A percentile compares a stretch with the other conserved stretches of the same genome.
phyloP scores from a whole-genome alignment of 2,113 vertebrate species.

The Macrotus californicus region DNA sequence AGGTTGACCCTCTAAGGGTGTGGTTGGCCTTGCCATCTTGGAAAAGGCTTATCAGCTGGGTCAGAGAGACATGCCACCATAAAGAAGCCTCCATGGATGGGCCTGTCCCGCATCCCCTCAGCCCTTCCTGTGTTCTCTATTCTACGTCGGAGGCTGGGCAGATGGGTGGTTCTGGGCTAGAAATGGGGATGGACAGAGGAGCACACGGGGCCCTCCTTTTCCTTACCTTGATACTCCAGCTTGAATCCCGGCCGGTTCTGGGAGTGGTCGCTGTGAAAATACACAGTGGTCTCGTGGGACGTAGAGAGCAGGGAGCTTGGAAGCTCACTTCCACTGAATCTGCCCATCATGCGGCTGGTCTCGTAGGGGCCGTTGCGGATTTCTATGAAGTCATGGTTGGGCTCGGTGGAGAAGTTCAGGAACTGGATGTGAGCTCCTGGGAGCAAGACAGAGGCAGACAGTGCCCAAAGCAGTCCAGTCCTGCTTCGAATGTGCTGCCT shows the following conservation, averaged over 20 bases:
- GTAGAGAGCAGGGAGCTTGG: constrained; percentile 91
- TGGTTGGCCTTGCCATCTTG: not conserved
- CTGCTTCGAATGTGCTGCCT: fast-evolving
- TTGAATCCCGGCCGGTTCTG: constrained; percentile 98
- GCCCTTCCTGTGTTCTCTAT: not conserved
- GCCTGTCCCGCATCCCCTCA: not conserved
- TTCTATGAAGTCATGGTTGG: constrained; percentile 97
- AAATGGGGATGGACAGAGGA: not conserved
- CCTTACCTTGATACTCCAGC: constrained; percentile 95
- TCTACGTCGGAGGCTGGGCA: not conserved
- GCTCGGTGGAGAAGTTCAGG: constrained; percentile 97
- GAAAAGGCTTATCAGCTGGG: not conserved
- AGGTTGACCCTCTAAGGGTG: not conserved
- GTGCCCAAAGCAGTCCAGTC: not conserved
- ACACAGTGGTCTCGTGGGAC: constrained; percentile 92
- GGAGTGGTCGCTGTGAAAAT: constrained; percentile 98
- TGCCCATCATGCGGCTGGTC: constrained; percentile 92
- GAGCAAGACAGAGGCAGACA: not conserved
- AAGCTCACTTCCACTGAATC: constrained; percentile 91
- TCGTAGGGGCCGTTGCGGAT: constrained; percentile 95
- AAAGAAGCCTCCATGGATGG: not conserved
- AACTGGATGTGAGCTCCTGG: constrained; percentile 96
- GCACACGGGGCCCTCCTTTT: fast-evolving
- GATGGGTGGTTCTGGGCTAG: not conserved
- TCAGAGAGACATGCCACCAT: not conserved